Evolutionary conservation across 2,113 vertebrate genomes (phyloP).

Genomic region (Daboia siamensis): DNA sequence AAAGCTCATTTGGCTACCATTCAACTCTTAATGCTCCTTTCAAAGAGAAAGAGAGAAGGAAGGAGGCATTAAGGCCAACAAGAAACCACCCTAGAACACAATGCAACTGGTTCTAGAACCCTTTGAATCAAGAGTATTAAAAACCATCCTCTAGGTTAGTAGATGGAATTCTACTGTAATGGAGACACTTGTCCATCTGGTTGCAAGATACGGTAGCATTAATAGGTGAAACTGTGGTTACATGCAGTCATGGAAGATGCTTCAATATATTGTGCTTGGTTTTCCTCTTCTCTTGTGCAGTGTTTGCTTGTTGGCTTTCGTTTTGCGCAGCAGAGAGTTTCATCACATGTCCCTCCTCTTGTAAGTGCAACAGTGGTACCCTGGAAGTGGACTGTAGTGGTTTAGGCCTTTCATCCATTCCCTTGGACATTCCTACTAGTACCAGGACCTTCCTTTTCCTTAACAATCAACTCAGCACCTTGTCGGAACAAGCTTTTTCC

Average conservation of each 20-base stretch:
- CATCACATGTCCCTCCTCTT: constrained; percentile 82
- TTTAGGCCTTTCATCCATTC: constrained; percentile 82
- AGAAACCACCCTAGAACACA: background rate
- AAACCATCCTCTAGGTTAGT: background rate
- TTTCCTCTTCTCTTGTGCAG: constrained; percentile 42
- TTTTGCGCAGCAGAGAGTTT: constrained; percentile 68
- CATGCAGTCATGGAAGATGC: background rate
- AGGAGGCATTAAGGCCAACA: background rate
- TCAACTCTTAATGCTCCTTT: fast-evolving
- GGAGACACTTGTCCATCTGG: background rate
- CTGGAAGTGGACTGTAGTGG: constrained; percentile 89
- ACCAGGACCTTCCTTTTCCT: constrained; percentile 87
- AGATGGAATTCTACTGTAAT: no score
- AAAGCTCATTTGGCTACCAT: background rate
- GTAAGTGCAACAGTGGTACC: constrained; percentile 81
- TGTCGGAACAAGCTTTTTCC: constrained; percentile 82
- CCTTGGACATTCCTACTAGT: constrained; percentile 80
- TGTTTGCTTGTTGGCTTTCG: constrained; percentile 80
- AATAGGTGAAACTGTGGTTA: background rate
- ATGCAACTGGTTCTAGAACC: background rate
- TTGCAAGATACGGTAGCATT: background rate
- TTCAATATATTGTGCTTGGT: constrained; percentile 29
- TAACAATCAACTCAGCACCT: constrained; percentile 89
- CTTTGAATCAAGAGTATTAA: background rate
- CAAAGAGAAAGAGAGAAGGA: background rate